Base-by-base conservation (phyloP, 1,140 invertebrate genomes). In the Propsilocerus akamusi region DNA sequence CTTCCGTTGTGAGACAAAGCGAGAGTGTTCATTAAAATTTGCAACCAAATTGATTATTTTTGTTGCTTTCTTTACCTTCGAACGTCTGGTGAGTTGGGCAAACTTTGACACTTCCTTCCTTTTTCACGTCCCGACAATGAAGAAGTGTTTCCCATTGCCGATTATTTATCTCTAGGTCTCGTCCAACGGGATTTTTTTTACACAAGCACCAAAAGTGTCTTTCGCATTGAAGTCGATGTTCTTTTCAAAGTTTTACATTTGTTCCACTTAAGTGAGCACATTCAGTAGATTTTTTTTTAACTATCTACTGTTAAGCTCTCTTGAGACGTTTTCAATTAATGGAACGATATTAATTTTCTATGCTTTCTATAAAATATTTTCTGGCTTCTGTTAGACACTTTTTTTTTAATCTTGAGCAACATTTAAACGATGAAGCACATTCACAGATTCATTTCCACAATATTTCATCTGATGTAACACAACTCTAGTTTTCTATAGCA, bases 281-380 rank as follows among this genome's bases (percentile, higher is more conserved):
- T n/a, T n/a, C 25, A 7, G 41, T 17, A 11, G 22, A 23, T 6
- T 24, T 20, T 32, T 49, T 49, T 25, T 25, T n/a, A 25, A 48
- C 47, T 5, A 48, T 26, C 8, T 20, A n/a, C n/a, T n/a, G n/a
- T n/a, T 59, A 46, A 60, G 60, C 6, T 23, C 25, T 23, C 8
- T 8, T 23, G 47, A 12, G 22, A 41, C 17, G 34, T 41, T 41
- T 41, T 41, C 34, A 41, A 41, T 41, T 41, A 37, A 37, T 37
- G 32, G 6, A 37, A 37, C 32, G n/a, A 37, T 37, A 37, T 37
- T 37, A 41, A 41, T 41, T 41, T 41, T 41, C 34, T 17, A n/a
- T n/a, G n/a, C n/a, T n/a, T n/a, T n/a, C n/a, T n/a, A n/a, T n/a
- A n/a, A 30, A 12, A n/a, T n/a, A 30, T 30, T 30, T 30, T 30